These are phyloP conservation scores for Pycnomerus fuliginosus DNA, from an alignment of 2,888 invertebrate genomes.

Conservation along the genomic window DNA sequence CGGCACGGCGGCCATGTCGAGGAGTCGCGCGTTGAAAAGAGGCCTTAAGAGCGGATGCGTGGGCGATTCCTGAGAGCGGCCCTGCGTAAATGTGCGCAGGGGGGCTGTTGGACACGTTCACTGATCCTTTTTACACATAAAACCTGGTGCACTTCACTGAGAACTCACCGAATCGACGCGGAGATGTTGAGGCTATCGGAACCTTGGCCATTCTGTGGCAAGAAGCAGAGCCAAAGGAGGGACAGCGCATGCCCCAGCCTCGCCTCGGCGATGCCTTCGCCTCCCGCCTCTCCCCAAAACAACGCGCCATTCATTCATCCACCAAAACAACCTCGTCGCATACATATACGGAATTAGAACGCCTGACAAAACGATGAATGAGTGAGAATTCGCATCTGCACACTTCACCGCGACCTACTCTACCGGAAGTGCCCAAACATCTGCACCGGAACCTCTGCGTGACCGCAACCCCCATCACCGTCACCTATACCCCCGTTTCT, in stretches of 20 bases:
- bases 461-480: too few relatives aligned
- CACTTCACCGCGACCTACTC: constrained; percentile 30
- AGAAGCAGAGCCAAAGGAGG: constrained; percentile 58
- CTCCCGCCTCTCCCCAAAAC: constrained; percentile 29
- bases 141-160: constrained; percentile 30
- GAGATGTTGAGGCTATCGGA: constrained; percentile 61
- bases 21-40: neutral
- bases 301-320: constrained; percentile 44
- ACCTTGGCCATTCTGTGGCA: constrained; percentile 61
- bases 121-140: constrained; percentile 23
- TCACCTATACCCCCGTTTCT: too few relatives aligned
- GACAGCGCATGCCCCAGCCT: constrained; percentile 55
- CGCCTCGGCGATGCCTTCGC: constrained; percentile 50
- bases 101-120: constrained; percentile 10
- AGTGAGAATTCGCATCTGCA: constrained; percentile 40
- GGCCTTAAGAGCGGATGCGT: too few relatives aligned
- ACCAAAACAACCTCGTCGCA: constrained; percentile 43
- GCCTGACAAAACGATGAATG: constrained; percentile 46
- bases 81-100: neutral
- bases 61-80: constrained; percentile 8
- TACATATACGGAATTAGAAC: constrained; percentile 49
- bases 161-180: constrained; percentile 57
- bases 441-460: constrained; percentile 32
- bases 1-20: constrained; percentile 35
- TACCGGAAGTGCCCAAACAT: constrained; percentile 35